Percentiles rank a stretch among this genome's conserved stretches.
Conservation (phyloP, 2,797 vertebrate species). For the Squalus acanthias region DNA sequence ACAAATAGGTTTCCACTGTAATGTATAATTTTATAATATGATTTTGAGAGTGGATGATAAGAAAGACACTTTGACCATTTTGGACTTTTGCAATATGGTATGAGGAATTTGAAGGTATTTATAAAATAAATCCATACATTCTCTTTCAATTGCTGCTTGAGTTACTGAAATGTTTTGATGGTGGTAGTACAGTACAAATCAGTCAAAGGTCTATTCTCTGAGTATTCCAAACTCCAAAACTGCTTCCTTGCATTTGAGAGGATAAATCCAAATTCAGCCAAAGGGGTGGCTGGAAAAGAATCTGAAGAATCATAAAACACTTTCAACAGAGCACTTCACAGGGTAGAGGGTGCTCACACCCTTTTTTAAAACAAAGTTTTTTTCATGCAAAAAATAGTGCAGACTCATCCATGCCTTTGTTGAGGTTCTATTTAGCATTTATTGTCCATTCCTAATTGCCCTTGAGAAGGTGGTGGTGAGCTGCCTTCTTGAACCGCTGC, state of each 20-base stretch:
- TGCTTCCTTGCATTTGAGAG: not conserved
- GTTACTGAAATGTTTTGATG: not conserved
- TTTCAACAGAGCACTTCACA: not conserved
- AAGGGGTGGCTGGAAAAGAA: not conserved
- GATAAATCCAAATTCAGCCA: not conserved
- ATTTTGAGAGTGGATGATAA: not conserved
- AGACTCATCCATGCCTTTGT: too few relatives aligned
- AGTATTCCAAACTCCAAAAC: not conserved
- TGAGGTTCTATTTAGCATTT: too few relatives aligned
- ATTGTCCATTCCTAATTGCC: too few relatives aligned
- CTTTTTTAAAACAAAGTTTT: too few relatives aligned
- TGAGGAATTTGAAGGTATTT: not conserved
- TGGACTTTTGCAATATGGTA: too few relatives aligned
- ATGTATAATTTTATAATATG: not conserved
- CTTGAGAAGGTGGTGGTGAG: too few relatives aligned
- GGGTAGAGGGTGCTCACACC: too few relatives aligned
- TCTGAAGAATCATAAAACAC: not conserved
- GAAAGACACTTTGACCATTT: not conserved
- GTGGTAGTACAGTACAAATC: not conserved
- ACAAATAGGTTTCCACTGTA: not conserved
- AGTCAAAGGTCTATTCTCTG: not conserved
- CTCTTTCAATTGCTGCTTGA: not conserved
- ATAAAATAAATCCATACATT: not conserved
- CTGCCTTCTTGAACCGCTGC: too few relatives aligned
- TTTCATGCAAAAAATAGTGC: too few relatives aligned